A percentile compares a stretch with the other conserved stretches of the same genome.
phyloP scores from a whole-genome alignment of 2,797 vertebrate species.

The Acanthornis magna region DNA sequence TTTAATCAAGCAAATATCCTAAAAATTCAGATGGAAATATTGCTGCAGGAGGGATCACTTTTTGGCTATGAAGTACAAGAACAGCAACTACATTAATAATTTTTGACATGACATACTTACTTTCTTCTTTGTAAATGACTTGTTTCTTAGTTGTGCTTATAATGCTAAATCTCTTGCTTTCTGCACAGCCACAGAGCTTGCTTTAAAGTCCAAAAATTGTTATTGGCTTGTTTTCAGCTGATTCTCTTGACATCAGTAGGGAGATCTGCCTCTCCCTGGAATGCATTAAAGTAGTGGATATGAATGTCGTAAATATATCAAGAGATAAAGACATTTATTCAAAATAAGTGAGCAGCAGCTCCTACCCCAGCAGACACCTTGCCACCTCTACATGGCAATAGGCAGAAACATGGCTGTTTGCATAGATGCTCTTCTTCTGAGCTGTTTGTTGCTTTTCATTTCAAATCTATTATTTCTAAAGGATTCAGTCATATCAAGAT shows the following conservation, averaged over 20 bases:
- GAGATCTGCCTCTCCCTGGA: neutral
- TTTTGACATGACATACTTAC: neutral
- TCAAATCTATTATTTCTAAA: neutral
- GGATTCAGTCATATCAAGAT: neutral
- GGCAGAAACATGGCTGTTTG: neutral
- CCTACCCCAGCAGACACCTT: neutral
- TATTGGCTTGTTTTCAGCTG: constrained; percentile 11
- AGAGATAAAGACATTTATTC: neutral
- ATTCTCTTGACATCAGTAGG: neutral
- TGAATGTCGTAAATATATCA: neutral
- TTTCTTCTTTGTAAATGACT: neutral
- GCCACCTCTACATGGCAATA: neutral
- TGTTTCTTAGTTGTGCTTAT: neutral
- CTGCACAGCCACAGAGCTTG: neutral
- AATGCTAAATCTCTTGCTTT: neutral
- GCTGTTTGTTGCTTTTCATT: neutral
- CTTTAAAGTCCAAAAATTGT: neutral
- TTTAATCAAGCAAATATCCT: neutral
- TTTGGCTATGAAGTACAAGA: neutral
- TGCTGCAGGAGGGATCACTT: neutral
- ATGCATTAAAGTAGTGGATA: neutral
- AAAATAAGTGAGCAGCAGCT: neutral
- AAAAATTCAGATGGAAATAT: neutral
- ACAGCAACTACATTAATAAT: neutral
- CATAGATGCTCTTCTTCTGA: neutral